phyloP scores from a whole-genome alignment of 2,888 invertebrate species.

The Cyrtodaria siliqua region DNA sequence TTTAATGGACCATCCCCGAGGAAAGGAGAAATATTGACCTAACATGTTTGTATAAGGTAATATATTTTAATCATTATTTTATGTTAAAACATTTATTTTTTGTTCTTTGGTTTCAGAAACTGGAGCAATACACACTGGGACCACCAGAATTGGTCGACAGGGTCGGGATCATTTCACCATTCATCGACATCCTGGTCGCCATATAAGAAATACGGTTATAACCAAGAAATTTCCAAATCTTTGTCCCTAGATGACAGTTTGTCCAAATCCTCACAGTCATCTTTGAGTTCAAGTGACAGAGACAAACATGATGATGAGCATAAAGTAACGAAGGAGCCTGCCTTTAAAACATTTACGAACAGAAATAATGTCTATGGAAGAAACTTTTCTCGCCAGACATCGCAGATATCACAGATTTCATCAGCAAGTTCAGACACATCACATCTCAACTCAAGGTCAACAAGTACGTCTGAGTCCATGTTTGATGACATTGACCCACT shows the following conservation, averaged over 20 bases:
- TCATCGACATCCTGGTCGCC: no score
- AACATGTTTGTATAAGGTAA: no score
- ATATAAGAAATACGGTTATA: no score
- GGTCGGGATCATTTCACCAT: no score
- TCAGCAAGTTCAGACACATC: slow-evolving; percentile 34
- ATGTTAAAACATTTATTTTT: no score
- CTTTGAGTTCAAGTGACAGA: slow-evolving; percentile 47
- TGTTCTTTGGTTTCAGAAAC: no score
- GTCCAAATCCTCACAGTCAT: slow-evolving; percentile 43
- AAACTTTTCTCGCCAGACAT: slow-evolving; percentile 12
- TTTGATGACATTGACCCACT: slow-evolving; percentile 19
- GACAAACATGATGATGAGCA: slow-evolving; percentile 8
- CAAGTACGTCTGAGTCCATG: slow-evolving; percentile 34
- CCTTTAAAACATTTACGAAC: not conserved
- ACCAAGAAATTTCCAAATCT: not conserved
- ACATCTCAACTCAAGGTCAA: slow-evolving; percentile 10
- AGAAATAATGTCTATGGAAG: no score
- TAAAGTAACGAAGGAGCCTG: not conserved
- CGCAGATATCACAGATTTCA: slow-evolving; percentile 29
- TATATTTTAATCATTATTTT: no score
- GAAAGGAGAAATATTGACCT: no score
- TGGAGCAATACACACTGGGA: no score
- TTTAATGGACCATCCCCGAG: no score
- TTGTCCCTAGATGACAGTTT: slow-evolving; percentile 45
- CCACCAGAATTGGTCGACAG: no score